Conservation (phyloP, 2,797 vertebrate species). For the Calcarius lapponicus region DNA sequence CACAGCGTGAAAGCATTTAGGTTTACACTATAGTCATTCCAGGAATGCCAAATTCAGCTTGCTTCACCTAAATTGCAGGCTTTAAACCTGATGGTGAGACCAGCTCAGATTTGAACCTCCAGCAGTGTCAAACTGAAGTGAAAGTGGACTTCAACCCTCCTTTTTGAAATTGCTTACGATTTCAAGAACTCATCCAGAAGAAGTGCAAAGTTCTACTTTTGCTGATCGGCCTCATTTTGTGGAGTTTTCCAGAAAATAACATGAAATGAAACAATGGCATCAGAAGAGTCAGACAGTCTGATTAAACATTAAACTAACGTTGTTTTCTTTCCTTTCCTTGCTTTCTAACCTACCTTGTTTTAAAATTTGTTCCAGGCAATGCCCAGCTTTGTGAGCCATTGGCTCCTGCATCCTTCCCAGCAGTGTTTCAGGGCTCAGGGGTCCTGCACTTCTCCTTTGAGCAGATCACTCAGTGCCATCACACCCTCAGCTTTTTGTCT, state of each 20-base stretch:
- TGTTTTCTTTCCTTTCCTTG: neutral
- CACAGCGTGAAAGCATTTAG: conserved; percentile 9
- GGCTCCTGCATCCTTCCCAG: neutral
- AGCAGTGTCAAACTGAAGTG: neutral
- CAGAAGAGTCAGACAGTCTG: neutral
- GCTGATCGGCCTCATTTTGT: neutral
- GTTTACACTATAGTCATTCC: neutral
- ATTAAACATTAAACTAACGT: neutral
- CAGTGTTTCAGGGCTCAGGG: neutral
- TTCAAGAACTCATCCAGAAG: neutral
- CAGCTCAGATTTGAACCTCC: neutral
- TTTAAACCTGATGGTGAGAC: neutral
- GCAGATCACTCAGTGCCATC: neutral
- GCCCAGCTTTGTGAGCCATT: neutral
- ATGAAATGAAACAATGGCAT: neutral
- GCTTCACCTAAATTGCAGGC: conserved; percentile 8
- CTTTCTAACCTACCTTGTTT: neutral
- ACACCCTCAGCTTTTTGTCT: neutral
- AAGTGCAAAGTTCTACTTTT: neutral
- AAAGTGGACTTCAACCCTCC: neutral
- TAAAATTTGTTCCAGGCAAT: neutral
- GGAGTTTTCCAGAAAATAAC: neutral
- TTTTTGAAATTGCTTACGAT: neutral
- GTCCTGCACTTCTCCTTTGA: neutral
- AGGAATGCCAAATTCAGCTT: conserved; percentile 17